Conservation (phyloP, 2,888 invertebrate genomes). For the Agrotis ipsilon region DNA sequence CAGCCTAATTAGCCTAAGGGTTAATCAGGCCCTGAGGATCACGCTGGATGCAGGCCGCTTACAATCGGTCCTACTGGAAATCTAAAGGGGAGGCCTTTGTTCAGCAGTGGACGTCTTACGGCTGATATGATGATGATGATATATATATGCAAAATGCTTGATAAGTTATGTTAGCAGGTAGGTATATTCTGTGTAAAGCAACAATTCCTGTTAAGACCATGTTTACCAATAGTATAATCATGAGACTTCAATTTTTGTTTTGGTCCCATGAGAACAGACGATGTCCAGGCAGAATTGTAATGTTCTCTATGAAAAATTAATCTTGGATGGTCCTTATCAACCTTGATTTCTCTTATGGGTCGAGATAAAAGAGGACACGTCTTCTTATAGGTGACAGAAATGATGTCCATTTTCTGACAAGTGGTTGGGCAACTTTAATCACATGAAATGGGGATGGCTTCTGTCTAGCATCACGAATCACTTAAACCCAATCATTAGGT, state of each 20-base stretch:
- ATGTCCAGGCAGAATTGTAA: constrained; percentile 24
- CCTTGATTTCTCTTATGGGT: constrained; percentile 60
- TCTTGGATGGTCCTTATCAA: constrained; percentile 58
- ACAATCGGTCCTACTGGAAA: too few relatives aligned
- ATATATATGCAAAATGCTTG: too few relatives aligned
- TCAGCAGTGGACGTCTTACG: too few relatives aligned
- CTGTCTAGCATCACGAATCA: constrained; percentile 52
- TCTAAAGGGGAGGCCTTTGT: too few relatives aligned
- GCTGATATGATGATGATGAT: too few relatives aligned
- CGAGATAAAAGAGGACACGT: constrained; percentile 56
- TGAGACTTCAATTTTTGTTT: constrained; percentile 33
- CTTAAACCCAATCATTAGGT: constrained; percentile 60
- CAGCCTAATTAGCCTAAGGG: too few relatives aligned
- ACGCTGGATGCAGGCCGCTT: too few relatives aligned
- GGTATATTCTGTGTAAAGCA: too few relatives aligned
- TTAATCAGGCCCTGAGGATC: too few relatives aligned
- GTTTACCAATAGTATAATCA: too few relatives aligned
- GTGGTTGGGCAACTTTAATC: constrained; percentile 50
- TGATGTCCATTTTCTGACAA: constrained; percentile 38
- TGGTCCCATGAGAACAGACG: constrained; percentile 43
- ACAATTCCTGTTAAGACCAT: too few relatives aligned
- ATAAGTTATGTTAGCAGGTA: too few relatives aligned
- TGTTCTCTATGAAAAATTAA: constrained; percentile 56
- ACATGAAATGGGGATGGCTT: constrained; percentile 60
- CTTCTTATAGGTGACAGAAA: constrained; percentile 50